phyloP scores from a whole-genome alignment of 37 sponge, comb jelly and placozoan genomes.

The Oscarella lobularis region DNA sequence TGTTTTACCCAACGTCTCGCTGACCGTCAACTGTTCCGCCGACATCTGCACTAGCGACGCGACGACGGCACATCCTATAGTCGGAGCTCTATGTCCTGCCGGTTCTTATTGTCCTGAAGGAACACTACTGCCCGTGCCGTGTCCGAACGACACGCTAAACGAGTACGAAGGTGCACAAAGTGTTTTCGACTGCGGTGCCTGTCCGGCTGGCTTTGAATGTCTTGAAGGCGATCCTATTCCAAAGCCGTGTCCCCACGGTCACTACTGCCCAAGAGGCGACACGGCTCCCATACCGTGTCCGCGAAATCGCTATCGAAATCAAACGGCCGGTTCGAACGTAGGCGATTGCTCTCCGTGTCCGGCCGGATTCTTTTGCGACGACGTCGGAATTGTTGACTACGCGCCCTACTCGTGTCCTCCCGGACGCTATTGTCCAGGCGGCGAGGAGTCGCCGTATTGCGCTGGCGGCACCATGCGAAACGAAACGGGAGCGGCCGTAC shows the following conservation, averaged over 20 bases:
- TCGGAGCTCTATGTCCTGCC: background rate
- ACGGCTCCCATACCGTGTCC: background rate
- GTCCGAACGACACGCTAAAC: background rate
- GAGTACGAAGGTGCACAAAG: background rate
- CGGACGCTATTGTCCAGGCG: background rate
- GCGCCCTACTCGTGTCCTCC: background rate
- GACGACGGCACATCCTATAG: background rate
- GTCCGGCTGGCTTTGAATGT: background rate
- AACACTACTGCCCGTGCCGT: background rate
- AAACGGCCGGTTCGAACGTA: background rate
- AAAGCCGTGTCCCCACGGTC: background rate
- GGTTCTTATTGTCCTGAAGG: background rate
- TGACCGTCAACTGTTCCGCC: background rate
- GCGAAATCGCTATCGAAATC: background rate
- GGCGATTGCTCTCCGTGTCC: background rate
- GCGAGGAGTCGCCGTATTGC: conserved; percentile 9
- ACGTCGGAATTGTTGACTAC: background rate
- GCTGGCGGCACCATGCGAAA: conserved; percentile 14
- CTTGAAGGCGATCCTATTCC: background rate
- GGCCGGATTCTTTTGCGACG: background rate
- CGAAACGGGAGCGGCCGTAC: background rate
- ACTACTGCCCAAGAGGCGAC: background rate
- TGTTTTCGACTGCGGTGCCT: background rate
- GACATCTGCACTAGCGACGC: background rate
- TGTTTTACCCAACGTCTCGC: too few species aligned